Evolutionary conservation across 2,888 invertebrate species (phyloP).

Genomic region (Folsomia manolachei): DNA sequence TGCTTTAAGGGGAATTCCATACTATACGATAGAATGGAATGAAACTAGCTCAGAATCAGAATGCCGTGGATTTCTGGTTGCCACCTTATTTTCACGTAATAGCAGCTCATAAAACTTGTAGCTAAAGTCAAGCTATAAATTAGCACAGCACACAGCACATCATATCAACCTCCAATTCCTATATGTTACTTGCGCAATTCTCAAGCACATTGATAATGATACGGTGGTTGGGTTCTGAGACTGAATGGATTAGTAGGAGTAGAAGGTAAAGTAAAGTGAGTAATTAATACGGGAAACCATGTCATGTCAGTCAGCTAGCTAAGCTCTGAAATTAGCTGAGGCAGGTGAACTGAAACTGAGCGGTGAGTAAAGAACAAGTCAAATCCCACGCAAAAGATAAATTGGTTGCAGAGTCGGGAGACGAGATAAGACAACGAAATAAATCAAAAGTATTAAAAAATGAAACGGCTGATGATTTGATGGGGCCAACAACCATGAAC

Average conservation of each 20-base stretch:
- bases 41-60: neutral
- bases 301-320: neutral
- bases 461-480: slow-evolving; percentile 42
- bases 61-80: neutral
- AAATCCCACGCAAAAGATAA: slow-evolving; percentile 10
- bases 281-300: slow-evolving; percentile 4
- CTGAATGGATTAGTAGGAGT: too few species aligned
- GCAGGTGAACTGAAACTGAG: neutral
- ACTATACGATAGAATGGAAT: too few species aligned
- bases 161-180: too few species aligned
- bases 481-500: slow-evolving; percentile 43
- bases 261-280: too few species aligned
- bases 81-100: slow-evolving; percentile 8
- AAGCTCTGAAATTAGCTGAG: too few species aligned
- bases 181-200: neutral
- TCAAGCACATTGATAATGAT: too few species aligned
- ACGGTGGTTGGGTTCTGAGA: neutral
- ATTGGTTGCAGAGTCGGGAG: slow-evolving; percentile 2
- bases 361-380: neutral
- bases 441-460: slow-evolving; percentile 21
- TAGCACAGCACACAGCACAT: neutral
- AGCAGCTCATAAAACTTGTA: slow-evolving; percentile 4
- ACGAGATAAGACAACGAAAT: slow-evolving; percentile 5
- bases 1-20: neutral
- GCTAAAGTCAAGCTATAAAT: neutral